These are phyloP conservation scores for Notodonta ziczac DNA, from an alignment of 2,888 invertebrate species.

Conservation along the genomic window DNA sequence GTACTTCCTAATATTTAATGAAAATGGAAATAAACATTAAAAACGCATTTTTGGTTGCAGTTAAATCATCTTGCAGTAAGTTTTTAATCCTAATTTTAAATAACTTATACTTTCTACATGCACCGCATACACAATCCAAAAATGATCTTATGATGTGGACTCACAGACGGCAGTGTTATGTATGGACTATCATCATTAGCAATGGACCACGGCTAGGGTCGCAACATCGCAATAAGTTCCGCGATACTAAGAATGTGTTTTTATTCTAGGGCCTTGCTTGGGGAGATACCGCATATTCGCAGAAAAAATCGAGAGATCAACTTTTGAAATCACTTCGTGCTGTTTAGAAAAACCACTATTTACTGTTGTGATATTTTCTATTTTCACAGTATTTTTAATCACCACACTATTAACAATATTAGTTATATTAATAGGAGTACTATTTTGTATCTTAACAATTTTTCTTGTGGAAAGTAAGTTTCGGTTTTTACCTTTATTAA, in stretches of 20 bases:
- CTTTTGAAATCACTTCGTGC: constrained; percentile 16
- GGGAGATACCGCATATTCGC: constrained; percentile 25
- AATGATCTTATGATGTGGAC: no score
- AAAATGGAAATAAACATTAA: constrained; percentile 64
- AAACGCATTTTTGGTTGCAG: constrained; percentile 54
- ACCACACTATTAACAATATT: constrained; percentile 39
- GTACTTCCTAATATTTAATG: not conserved
- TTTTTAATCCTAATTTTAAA: constrained; percentile 5
- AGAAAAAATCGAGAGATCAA: constrained; percentile 16
- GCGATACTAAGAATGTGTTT: not conserved
- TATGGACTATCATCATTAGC: no score
- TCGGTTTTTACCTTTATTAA: no score
- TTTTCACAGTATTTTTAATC: constrained; percentile 31
- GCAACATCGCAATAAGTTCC: no score
- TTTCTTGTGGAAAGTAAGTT: constrained; percentile 61
- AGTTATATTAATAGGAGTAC: constrained; percentile 39
- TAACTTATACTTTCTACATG: no score
- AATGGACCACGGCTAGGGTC: no score
- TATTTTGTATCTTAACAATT: constrained; percentile 42
- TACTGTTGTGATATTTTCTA: constrained; percentile 45
- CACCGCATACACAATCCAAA: no score
- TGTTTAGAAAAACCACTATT: constrained; percentile 49
- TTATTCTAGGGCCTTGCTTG: constrained; percentile 42
- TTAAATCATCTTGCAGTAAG: constrained; percentile 57
- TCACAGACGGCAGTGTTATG: no score